These are phyloP conservation scores for Acronicta alni DNA, from an alignment of 2,888 invertebrate species.

Conservation along the genomic window DNA sequence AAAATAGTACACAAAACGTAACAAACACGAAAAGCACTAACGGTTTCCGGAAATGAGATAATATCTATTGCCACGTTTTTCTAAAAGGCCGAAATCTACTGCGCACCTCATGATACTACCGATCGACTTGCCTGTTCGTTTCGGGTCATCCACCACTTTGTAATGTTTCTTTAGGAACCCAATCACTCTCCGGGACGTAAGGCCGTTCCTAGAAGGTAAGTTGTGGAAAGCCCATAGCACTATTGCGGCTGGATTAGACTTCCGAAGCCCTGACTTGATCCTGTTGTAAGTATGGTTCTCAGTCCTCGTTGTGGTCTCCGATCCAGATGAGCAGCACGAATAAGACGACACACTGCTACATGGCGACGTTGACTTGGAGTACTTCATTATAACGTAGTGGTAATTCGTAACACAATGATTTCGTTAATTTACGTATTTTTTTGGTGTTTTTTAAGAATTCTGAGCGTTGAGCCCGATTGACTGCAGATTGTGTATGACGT, in stretches of 20 bases:
- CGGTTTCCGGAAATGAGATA: constrained; percentile 52
- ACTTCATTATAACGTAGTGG: constrained; percentile 26
- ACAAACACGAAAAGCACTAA: constrained; percentile 16
- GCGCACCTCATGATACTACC: constrained; percentile 70
- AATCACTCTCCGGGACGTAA: constrained; percentile 73
- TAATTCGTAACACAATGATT: constrained; percentile 19
- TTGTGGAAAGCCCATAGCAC: constrained; percentile 77
- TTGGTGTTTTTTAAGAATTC: constrained; percentile 13
- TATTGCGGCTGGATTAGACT: constrained; percentile 72
- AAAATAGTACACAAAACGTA: constrained; percentile 3
- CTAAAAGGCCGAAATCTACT: constrained; percentile 73
- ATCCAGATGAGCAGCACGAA: constrained; percentile 9
- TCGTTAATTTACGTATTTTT: constrained; percentile 22
- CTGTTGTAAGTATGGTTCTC: constrained; percentile 43
- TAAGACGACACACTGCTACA: constrained; percentile 15
- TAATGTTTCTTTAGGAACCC: constrained; percentile 71
- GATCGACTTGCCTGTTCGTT: constrained; percentile 67
- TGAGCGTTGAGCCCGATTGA: background rate
- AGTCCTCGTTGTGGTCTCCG: background rate
- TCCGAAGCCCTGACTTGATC: constrained; percentile 63
- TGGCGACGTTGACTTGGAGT: constrained; percentile 1
- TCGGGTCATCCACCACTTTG: constrained; percentile 59
- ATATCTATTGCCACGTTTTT: constrained; percentile 68
- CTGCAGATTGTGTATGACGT: constrained; percentile 11
- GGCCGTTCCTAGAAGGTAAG: constrained; percentile 65